Percentiles rank a stretch among this genome's conserved stretches.
Conservation (phyloP, 2,797 vertebrate genomes). For the Leptoclinus maculatus region DNA sequence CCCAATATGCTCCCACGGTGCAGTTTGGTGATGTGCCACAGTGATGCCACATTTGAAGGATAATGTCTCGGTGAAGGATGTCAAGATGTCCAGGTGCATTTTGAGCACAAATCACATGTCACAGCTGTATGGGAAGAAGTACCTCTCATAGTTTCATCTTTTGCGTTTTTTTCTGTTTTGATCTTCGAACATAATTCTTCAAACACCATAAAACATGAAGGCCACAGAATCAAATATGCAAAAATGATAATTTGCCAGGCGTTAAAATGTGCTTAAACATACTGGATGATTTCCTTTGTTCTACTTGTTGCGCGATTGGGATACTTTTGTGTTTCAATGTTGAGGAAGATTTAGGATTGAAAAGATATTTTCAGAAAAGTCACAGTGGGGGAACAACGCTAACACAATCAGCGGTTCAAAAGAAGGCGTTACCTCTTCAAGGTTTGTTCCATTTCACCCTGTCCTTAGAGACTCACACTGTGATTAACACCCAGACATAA, state of each 20-base stretch:
- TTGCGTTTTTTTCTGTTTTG: background rate
- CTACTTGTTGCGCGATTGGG: background rate
- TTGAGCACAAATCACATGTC: background rate
- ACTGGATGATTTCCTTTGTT: background rate
- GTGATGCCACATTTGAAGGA: background rate
- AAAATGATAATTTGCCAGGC: background rate
- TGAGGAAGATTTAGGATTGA: background rate
- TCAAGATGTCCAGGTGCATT: background rate
- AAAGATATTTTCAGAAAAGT: background rate
- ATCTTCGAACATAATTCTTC: background rate
- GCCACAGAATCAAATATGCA: background rate
- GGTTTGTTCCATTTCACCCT: background rate
- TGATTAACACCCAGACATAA: constrained; percentile 1
- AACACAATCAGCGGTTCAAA: background rate
- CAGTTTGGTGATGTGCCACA: background rate
- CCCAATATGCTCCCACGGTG: background rate
- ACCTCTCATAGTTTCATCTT: background rate
- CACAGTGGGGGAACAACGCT: background rate
- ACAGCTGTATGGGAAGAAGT: constrained; percentile 1
- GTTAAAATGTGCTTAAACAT: background rate
- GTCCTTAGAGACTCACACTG: background rate
- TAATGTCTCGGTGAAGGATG: background rate
- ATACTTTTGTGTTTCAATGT: background rate
- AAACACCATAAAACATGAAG: background rate
- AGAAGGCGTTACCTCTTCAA: background rate